These are phyloP conservation scores for Hestina assimilis DNA, from an alignment of 1,140 invertebrate genomes.

Conservation along the genomic window DNA sequence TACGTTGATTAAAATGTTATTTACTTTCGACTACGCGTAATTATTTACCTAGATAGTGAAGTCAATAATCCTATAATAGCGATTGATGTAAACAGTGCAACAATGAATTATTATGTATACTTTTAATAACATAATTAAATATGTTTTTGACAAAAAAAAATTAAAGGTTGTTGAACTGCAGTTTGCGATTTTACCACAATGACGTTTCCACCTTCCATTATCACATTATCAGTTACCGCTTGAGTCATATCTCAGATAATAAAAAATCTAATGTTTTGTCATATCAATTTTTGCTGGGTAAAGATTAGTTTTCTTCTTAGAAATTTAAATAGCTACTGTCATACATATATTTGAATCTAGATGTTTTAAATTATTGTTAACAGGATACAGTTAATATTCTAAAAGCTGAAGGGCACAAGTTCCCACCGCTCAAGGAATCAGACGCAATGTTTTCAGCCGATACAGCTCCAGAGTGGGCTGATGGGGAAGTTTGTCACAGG, in stretches of 20 bases:
- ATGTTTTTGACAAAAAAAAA: conserved; percentile 2
- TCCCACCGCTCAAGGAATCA: conserved; percentile 95
- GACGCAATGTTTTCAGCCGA: conserved; percentile 99
- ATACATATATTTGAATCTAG: not conserved
- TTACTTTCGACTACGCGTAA: not conserved
- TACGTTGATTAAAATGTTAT: not conserved
- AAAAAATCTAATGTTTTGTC: not conserved
- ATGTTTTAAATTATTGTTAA: conserved; percentile 16
- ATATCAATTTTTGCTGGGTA: not conserved
- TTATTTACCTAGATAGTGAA: not conserved
- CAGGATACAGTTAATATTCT: conserved; percentile 96
- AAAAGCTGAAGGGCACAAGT: conserved; percentile 96
- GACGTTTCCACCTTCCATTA: conserved; percentile 14
- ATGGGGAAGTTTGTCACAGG: conserved; percentile 95
- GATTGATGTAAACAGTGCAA: not conserved
- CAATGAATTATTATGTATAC: not conserved
- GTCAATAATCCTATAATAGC: not conserved
- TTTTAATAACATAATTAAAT: not conserved
- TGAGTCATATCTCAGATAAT: conserved; percentile 30
- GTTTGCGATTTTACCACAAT: not conserved
- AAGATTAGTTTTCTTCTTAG: not conserved
- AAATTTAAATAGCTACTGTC: not conserved
- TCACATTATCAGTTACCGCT: conserved; percentile 32
- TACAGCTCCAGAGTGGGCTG: conserved; percentile 97
- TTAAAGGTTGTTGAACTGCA: not conserved